Evolutionary conservation across 2,888 invertebrate genomes (phyloP).

Genomic region (Neuroscelio doddi): DNA sequence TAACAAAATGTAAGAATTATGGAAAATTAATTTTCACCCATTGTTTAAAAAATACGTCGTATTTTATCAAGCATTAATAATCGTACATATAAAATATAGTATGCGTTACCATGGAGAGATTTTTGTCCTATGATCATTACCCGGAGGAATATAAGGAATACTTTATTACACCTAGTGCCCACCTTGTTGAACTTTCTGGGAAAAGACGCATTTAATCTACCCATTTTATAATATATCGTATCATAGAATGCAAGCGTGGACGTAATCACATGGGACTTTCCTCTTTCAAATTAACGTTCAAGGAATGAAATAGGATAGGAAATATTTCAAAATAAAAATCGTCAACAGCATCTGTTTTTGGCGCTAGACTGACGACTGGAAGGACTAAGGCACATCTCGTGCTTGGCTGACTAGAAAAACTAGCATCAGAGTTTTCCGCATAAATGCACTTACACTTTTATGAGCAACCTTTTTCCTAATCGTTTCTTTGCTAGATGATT

Average conservation of each 20-base stretch:
- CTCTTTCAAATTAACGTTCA: constrained; percentile 7
- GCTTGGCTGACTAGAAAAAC: constrained; percentile 58
- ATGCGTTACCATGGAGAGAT: background rate
- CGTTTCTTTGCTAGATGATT: constrained; percentile 24
- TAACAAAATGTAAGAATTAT: no score
- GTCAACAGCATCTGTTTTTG: constrained; percentile 42
- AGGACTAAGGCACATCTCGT: constrained; percentile 38
- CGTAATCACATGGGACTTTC: constrained; percentile 15
- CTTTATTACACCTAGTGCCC: background rate
- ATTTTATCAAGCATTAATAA: background rate
- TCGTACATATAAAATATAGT: background rate
- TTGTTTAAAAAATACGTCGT: no score
- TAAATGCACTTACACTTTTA: constrained; percentile 36
- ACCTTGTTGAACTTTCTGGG: background rate
- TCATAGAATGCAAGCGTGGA: constrained; percentile 3
- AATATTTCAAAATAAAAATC: constrained; percentile 42
- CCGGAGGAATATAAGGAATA: background rate
- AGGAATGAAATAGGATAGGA: constrained; percentile 34
- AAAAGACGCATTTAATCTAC: background rate
- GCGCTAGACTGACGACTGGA: constrained; percentile 39
- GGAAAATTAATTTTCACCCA: no score
- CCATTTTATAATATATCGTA: background rate
- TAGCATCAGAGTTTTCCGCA: constrained; percentile 56
- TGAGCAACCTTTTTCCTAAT: constrained; percentile 11
- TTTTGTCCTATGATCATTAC: background rate